Evolutionary conservation across 2,797 vertebrate species (phyloP).

Genomic region (Poecilia wingei): DNA sequence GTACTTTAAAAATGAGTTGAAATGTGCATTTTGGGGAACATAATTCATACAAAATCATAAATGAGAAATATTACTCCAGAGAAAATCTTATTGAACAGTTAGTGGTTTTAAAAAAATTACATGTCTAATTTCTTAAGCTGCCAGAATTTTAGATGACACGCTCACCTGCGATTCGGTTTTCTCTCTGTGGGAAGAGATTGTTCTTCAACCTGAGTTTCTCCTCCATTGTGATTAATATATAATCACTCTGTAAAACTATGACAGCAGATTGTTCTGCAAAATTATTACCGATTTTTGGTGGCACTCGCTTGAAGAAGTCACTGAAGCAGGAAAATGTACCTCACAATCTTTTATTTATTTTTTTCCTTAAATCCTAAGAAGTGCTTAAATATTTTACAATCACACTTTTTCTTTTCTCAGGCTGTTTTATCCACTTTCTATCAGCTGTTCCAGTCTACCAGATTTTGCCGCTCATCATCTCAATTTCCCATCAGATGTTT

Average conservation of each 20-base stretch:
- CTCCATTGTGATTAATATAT: constrained; percentile 56
- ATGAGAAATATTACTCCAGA: not conserved
- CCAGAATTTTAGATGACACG: constrained; percentile 22
- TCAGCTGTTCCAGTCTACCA: constrained; percentile 15
- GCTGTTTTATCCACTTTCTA: constrained; percentile 16
- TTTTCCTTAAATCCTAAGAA: not conserved
- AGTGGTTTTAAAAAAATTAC: not conserved
- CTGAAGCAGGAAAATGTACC: constrained; percentile 14
- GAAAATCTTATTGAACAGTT: not conserved
- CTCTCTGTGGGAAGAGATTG: constrained; percentile 32
- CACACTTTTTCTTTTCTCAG: constrained; percentile 7
- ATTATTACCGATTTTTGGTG: constrained; percentile 17
- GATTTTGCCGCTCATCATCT: constrained; percentile 11
- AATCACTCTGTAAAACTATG: constrained; percentile 50
- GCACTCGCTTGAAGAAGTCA: constrained; percentile 23
- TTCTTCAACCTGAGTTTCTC: constrained; percentile 31
- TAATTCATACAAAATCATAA: not conserved
- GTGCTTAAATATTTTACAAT: constrained; percentile 20
- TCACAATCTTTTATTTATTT: constrained; percentile 1
- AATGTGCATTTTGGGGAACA: not conserved
- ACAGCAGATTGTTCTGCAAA: constrained; percentile 41
- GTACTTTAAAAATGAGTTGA: not conserved
- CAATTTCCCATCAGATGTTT: constrained; percentile 41
- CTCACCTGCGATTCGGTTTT: constrained; percentile 38
- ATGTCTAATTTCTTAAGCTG: not conserved